These are phyloP conservation scores for Tragelaphus buxtoni DNA, from an alignment of 2,113 vertebrate genomes.

Conservation along the genomic window DNA sequence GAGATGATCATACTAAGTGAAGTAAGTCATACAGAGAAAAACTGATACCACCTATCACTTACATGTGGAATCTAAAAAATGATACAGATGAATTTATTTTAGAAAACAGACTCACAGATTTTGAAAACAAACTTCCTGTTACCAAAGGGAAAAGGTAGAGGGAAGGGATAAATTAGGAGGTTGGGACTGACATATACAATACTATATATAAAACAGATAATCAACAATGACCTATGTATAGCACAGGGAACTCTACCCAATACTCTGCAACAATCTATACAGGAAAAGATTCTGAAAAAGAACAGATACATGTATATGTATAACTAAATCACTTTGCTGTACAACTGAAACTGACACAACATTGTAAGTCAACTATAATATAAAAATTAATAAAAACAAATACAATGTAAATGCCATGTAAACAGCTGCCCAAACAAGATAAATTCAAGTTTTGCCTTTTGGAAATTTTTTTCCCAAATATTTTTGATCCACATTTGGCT, in stretches of 20 bases:
- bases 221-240: background rate
- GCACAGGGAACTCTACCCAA: background rate
- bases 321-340: background rate
- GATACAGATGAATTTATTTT: background rate
- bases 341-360: background rate
- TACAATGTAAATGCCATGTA: background rate
- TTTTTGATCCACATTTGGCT: background rate
- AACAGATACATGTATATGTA: background rate
- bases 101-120: background rate
- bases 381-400: background rate
- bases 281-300: background rate
- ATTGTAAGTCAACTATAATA: background rate
- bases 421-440: background rate
- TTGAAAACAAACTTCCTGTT: background rate
- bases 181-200: background rate
- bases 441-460: background rate
- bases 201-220: background rate
- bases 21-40: background rate
- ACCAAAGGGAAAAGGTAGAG: background rate
- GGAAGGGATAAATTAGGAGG: background rate
- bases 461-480: background rate
- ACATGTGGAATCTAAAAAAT: background rate
- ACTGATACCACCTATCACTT: background rate
- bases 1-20: background rate
- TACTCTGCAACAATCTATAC: background rate